A percentile compares a stretch with the other conserved stretches of the same genome.
Conservation (phyloP, 2,888 invertebrate species). For the Mellilla xanthometata region DNA sequence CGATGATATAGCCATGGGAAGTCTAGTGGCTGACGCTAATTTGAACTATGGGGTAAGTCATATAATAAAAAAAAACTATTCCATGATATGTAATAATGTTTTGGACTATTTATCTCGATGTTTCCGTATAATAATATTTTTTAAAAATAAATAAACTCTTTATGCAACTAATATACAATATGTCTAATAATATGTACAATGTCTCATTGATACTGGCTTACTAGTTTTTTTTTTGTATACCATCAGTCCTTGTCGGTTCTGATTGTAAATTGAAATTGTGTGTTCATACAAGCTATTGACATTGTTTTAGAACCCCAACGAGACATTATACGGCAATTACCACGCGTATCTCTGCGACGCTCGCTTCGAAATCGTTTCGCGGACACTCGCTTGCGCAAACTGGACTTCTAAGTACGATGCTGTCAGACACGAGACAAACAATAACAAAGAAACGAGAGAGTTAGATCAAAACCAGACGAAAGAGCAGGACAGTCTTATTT, state of each 20-base stretch:
- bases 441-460: conserved; percentile 65
- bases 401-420: conserved; percentile 93
- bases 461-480: conserved; percentile 42
- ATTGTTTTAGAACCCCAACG: conserved; percentile 74
- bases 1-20: conserved; percentile 68
- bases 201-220: too few species aligned
- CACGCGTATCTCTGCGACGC: conserved; percentile 95
- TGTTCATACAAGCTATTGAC: too few species aligned
- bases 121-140: too few species aligned
- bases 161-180: too few species aligned
- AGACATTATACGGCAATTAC: conserved; percentile 90
- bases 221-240: neutral
- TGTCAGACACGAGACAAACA: conserved; percentile 62
- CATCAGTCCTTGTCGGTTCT: neutral
- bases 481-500: conserved; percentile 73
- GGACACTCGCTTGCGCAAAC: conserved; percentile 87
- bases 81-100: too few species aligned
- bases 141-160: too few species aligned
- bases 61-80: too few species aligned
- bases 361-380: conserved; percentile 88
- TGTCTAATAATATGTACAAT: too few species aligned
- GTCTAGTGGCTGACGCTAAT: conserved; percentile 67
- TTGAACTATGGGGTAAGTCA: conserved; percentile 71
- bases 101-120: too few species aligned
- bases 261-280: too few species aligned